Percentiles rank a stretch among this genome's conserved stretches.
These are phyloP conservation scores for Carposina sasakii DNA, from an alignment of 1,140 invertebrate genomes.

Conservation along the genomic window DNA sequence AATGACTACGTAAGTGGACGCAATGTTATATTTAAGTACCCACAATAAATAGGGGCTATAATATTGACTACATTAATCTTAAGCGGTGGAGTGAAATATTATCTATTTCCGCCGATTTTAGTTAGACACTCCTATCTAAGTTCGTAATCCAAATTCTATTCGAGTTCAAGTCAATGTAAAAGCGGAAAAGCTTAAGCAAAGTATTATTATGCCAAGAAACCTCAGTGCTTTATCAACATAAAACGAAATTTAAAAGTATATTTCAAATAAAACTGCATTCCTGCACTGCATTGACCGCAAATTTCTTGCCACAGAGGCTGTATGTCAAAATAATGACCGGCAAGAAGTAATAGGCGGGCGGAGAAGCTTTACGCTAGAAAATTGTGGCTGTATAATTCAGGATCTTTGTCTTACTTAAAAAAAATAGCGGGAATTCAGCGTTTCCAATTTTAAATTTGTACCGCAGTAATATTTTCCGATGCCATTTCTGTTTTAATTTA, in stretches of 20 bases:
- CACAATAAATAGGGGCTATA: conserved; percentile 30
- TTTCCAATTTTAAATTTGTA: too few relatives aligned
- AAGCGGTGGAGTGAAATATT: too few relatives aligned
- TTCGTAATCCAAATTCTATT: too few relatives aligned
- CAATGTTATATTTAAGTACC: conserved; percentile 36
- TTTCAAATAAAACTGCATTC: conserved; percentile 60
- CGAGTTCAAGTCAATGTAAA: too few relatives aligned
- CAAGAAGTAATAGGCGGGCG: conserved; percentile 45
- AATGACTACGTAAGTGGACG: conserved; percentile 69
- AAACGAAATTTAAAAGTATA: conserved; percentile 60
- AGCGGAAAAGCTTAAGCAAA: too few relatives aligned
- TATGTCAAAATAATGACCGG: conserved; percentile 68
- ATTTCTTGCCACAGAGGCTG: conserved; percentile 44
- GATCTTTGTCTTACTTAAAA: conserved; percentile 18
- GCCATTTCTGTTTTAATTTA: too few relatives aligned
- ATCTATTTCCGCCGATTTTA: too few relatives aligned
- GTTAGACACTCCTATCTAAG: too few relatives aligned
- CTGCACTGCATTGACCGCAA: conserved; percentile 63
- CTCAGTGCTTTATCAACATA: conserved; percentile 55
- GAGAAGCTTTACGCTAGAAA: conserved; percentile 14
- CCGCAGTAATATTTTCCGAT: too few relatives aligned
- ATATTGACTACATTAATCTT: conserved; percentile 38
- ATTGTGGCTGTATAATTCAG: conserved; percentile 11
- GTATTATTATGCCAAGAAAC: conserved; percentile 58
- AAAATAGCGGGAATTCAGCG: too few relatives aligned